Evolutionary conservation across 2,888 invertebrate species (phyloP).

Genomic region (Sycophila texana): DNA sequence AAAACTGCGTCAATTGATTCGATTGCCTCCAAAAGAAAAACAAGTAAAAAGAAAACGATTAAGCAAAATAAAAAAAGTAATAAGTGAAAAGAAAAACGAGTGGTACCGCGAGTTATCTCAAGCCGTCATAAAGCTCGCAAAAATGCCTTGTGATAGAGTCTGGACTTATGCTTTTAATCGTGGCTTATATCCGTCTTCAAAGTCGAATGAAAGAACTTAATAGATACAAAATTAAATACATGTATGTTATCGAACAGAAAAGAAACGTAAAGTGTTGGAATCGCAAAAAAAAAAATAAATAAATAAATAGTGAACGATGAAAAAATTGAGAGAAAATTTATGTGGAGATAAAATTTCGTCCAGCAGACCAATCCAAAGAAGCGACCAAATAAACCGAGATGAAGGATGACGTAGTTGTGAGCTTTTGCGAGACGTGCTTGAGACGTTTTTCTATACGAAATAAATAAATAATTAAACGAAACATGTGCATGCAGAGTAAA

Average conservation of each 20-base stretch:
- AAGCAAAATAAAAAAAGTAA: slow-evolving; percentile 33
- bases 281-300: slow-evolving; percentile 12
- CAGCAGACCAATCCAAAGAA: slow-evolving; percentile 76
- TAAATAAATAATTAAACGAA: slow-evolving; percentile 8
- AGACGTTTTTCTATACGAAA: slow-evolving; percentile 61
- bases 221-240: slow-evolving; percentile 12
- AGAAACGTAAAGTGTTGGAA: slow-evolving; percentile 16
- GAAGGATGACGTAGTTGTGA: slow-evolving; percentile 70
- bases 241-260: slow-evolving; percentile 9
- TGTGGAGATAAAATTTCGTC: slow-evolving; percentile 67
- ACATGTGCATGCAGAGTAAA: slow-evolving; percentile 14
- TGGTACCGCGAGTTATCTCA: slow-evolving; percentile 59
- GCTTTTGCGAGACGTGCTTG: slow-evolving; percentile 67
- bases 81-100: slow-evolving; percentile 44
- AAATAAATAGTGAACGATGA: slow-evolving; percentile 44
- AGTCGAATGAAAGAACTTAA: slow-evolving; percentile 40
- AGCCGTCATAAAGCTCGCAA: slow-evolving; percentile 69
- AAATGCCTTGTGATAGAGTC: slow-evolving; percentile 75
- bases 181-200: slow-evolving; percentile 49
- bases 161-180: slow-evolving; percentile 66
- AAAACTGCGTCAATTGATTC: slow-evolving; percentile 53
- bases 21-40: slow-evolving; percentile 49
- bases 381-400: slow-evolving; percentile 73
- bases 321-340: slow-evolving; percentile 59
- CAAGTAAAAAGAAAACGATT: slow-evolving; percentile 49